Base-by-base conservation (phyloP, 2,797 vertebrate genomes). In the Enteromius trimaculatus region DNA sequence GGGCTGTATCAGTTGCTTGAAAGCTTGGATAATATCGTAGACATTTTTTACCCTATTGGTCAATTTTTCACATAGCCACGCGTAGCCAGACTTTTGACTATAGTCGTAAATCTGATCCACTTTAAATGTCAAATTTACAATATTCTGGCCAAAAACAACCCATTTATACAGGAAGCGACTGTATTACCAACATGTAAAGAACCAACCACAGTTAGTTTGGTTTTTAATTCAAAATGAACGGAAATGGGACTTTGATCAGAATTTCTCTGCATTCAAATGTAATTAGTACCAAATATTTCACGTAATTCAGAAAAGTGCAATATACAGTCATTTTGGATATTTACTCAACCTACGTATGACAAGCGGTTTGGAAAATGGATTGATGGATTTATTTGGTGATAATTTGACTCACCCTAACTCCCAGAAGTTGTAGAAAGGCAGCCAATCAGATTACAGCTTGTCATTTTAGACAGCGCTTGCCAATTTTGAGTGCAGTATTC, bases 101-200 rank as follows among this genome's bases (percentile, higher is more conserved):
- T 70, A 53, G 49, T 80, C 47, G 6, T 70, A 53, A 69, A 69
- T 80, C 65, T 80, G 51, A 55, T 76, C n/a, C 53, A 42, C 53
- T 76, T 60, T 76, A 76, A 76, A 42, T 60, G 74, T 76, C 53
- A 42, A 76, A 39, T 60, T 60, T 9, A 60, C 34, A 76, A 19
- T 60, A 76, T 60, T 76, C 31, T 76, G 14, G 53, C 53, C 34
- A 76, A 75, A 75, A 75, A 39, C 74, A 58, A 76, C 21, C 74
- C 34, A 76, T 60, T 60, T 42, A 60, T 16, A 60, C 13, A 60
- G 34, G 34, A 76, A 76, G 21, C 8, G 8, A 26, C 14, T 60
- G 34, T 76, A 34, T 60, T 60, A 60, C n/a, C 21, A 26, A 60
- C 3, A 60, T 60, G 53, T 76, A 23, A 76, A 60, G 53, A 60